phyloP scores from a whole-genome alignment of 2,113 vertebrate genomes.

The Hydropotes inermis region DNA sequence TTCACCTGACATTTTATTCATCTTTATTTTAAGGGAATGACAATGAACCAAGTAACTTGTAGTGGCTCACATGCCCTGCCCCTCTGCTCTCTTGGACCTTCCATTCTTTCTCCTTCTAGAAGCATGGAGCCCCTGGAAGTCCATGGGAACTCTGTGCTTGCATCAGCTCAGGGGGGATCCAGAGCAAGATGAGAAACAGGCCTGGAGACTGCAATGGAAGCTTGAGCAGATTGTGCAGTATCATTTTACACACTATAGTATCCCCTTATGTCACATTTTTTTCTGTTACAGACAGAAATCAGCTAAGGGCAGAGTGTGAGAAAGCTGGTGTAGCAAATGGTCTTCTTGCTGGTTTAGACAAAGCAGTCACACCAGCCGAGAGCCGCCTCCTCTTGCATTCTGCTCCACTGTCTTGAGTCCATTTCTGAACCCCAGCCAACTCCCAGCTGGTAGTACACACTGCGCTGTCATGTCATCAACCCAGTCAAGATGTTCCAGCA shows the following conservation, averaged over 20 bases:
- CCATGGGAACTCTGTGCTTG: background rate
- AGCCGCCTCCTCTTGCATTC: background rate
- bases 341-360: slow-evolving; percentile 57
- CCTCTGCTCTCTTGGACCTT: background rate
- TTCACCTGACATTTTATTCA: background rate
- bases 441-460: background rate
- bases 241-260: background rate
- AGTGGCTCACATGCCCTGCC: background rate
- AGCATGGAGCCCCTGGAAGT: background rate
- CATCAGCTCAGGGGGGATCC: slow-evolving; percentile 35
- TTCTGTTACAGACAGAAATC: slow-evolving; percentile 57
- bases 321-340: slow-evolving; percentile 62
- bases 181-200: background rate
- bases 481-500: slow-evolving; percentile 3
- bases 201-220: slow-evolving; percentile 12
- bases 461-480: slow-evolving; percentile 52
- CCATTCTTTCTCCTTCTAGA: background rate
- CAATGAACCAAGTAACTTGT: background rate
- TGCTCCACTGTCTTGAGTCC: slow-evolving; percentile 26
- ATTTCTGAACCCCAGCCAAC: slow-evolving; percentile 47
- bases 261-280: slow-evolving; percentile 63
- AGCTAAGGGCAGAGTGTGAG: slow-evolving; percentile 33
- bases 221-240: slow-evolving; percentile 59
- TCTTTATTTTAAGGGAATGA: background rate
- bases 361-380: slow-evolving; percentile 1